Evolutionary conservation across 2,113 vertebrate species (phyloP).

Genomic region (Elachura formosa): DNA sequence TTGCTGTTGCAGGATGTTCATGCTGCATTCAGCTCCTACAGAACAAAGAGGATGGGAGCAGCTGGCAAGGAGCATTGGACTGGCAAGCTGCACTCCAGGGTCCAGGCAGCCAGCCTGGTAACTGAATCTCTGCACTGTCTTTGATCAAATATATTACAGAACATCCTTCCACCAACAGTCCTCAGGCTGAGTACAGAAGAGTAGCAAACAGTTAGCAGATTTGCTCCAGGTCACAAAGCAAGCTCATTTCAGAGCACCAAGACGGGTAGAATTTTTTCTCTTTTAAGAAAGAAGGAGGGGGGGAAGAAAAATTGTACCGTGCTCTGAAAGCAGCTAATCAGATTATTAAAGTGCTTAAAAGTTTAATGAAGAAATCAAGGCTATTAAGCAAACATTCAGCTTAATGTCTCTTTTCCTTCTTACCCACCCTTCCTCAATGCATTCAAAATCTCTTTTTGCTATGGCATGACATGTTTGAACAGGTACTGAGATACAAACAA

Average conservation of each 20-base stretch:
- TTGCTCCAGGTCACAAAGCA: neutral
- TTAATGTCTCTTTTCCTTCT: conserved; percentile 56
- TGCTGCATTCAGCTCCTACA: neutral
- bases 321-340: conserved; percentile 21
- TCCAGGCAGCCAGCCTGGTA: neutral
- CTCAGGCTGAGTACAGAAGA: neutral
- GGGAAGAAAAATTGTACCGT: neutral
- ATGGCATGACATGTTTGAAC: conserved; percentile 82
- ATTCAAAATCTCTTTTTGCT: conserved; percentile 78
- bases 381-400: conserved; percentile 47
- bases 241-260: neutral
- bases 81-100: neutral
- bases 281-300: neutral
- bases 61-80: neutral
- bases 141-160: neutral
- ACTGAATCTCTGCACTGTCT: neutral
- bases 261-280: neutral
- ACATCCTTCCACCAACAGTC: neutral
- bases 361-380: conserved; percentile 56
- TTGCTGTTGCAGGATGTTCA: neutral
- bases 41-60: neutral
- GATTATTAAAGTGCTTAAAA: conserved; percentile 25
- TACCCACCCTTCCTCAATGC: conserved; percentile 69
- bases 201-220: neutral
- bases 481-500: conserved; percentile 91